phyloP scores from a whole-genome alignment of 2,888 invertebrate species.

The Serripes groenlandicus region DNA sequence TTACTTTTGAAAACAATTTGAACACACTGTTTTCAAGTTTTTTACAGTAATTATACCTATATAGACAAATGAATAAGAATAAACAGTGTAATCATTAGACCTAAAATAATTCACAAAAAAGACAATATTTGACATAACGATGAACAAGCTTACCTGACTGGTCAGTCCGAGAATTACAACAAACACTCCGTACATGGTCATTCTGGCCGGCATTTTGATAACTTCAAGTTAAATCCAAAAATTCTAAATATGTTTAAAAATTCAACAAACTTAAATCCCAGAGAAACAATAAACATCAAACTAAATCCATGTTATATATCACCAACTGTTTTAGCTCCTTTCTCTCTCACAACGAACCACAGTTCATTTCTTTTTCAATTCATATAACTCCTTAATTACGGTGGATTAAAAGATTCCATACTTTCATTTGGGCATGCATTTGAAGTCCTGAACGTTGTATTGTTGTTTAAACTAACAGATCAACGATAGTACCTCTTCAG shows the following conservation, averaged over 20 bases:
- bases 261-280: too few species aligned
- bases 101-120: not conserved
- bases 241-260: not conserved
- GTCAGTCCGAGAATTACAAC: not conserved
- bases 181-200: not conserved
- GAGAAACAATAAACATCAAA: not conserved
- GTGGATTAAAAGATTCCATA: slow-evolving; percentile 21
- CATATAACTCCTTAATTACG: not conserved
- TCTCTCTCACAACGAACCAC: not conserved
- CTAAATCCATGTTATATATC: not conserved
- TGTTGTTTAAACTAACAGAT: slow-evolving; percentile 6
- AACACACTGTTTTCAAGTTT: too few species aligned
- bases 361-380: not conserved
- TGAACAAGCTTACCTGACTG: slow-evolving; percentile 14
- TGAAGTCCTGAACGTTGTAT: not conserved
- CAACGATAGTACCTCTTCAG: too few species aligned
- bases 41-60: too few species aligned
- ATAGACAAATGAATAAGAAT: too few species aligned
- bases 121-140: not conserved
- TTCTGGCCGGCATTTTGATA: not conserved
- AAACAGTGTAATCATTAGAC: not conserved
- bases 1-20: too few species aligned
- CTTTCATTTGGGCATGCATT: not conserved
- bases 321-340: not conserved
- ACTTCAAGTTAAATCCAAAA: not conserved